Base-by-base conservation (phyloP, 2,888 invertebrate genomes). In the Dryobota labecula region DNA sequence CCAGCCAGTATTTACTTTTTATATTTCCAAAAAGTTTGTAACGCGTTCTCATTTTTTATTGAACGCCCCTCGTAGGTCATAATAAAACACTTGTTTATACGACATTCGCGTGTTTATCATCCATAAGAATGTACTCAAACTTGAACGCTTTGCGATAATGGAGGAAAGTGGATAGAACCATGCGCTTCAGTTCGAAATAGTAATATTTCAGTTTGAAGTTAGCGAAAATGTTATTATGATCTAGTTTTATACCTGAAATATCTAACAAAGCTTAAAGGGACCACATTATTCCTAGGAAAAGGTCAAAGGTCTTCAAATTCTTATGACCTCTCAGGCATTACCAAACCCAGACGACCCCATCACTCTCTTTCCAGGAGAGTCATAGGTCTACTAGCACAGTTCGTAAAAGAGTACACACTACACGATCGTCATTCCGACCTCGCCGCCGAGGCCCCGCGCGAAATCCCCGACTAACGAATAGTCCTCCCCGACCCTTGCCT, bases 61-160 rank as follows among this genome's bases (percentile, higher is more conserved):
- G n/a, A n/a, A n/a, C n/a, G n/a, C n/a, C n/a, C n/a, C n/a, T n/a
- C n/a, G n/a, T n/a, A 5, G 68, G 68, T 65, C 68, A 63, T 58
- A 53, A 82, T 66, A 73, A 56, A 61, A 58, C 66, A 73, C 53
- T 70, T 68, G 33, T 58, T 13, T 51, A 62, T n/a, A 66, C 24
- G 24, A 49, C n/a, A 57, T 47, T 82, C 11, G 79, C 74, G 66
- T 76, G 76, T 53, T 60, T 18, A 15, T 24, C 6, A 43, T 66
- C 62, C 38, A 63, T 76, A 80, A 73, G 43, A 67, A 75, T 33
- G 9, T 47, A 45, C 30, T 53, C 38, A 67, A 62, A 73, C 24
- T 38, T 53, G 24, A 76, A 68, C 24, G 56, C 33, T 56, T 61
- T 20, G 69, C 56, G 18, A 72, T 75, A 54, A 58, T 20, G 6